Evolutionary conservation across 2,888 invertebrate species (phyloP).

Genomic region (Melipona beecheii): DNA sequence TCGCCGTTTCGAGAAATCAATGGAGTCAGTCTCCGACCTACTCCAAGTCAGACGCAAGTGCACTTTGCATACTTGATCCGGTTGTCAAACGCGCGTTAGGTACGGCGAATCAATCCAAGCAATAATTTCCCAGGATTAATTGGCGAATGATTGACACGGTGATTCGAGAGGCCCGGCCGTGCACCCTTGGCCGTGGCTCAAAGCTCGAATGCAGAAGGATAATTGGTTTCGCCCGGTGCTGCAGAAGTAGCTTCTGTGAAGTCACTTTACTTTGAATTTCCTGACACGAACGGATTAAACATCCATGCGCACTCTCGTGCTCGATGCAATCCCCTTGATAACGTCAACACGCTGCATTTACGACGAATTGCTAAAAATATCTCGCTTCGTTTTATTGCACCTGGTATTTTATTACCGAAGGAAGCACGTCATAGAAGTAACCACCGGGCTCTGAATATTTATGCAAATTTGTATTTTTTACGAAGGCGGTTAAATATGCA

Average conservation of each 20-base stretch:
- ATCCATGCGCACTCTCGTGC: background rate
- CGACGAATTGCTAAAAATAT: background rate
- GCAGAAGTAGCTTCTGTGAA: conserved; percentile 57
- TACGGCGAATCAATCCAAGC: conserved; percentile 67
- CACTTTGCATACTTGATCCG: conserved; percentile 67
- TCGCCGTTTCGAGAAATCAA: conserved; percentile 55
- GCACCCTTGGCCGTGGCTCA: conserved; percentile 49
- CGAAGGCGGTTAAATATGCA: background rate
- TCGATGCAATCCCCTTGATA: background rate
- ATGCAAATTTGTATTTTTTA: background rate
- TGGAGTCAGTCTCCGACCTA: conserved; percentile 43
- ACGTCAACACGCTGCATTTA: conserved; percentile 12
- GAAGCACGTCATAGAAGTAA: background rate
- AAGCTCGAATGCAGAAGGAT: conserved; percentile 67
- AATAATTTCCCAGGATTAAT: conserved; percentile 71
- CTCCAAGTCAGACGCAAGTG: conserved; percentile 66
- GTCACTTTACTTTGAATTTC: conserved; percentile 49
- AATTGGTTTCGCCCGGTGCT: conserved; percentile 66
- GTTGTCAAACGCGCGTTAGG: conserved; percentile 64
- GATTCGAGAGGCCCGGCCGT: conserved; percentile 60
- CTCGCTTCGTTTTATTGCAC: background rate
- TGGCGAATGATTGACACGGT: conserved; percentile 72
- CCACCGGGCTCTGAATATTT: background rate
- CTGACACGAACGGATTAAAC: conserved; percentile 31
- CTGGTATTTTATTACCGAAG: background rate